Base-by-base conservation (phyloP, 2,888 invertebrate genomes). In the Philereme vetulata region DNA sequence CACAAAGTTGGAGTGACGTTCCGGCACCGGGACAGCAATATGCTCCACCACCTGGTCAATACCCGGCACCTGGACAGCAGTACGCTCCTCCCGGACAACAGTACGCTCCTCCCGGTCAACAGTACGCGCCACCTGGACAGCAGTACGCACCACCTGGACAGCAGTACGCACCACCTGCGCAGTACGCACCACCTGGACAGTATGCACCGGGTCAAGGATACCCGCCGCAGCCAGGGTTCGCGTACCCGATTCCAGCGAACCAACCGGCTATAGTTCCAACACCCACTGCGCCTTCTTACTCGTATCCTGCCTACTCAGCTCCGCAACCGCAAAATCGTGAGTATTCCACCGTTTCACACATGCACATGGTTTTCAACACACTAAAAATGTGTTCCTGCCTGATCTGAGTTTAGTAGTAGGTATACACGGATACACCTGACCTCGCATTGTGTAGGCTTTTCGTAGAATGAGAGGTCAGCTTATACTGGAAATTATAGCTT, bases 201-300 rank as follows among this genome's bases (percentile, higher is more conserved):
- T 57, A 62, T 36, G 60, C 52, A 9, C 66, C 60, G 0, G 61
- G 51, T 1, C 65, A 68, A 44, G 51, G 36, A 0, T 66, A 61
- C 40, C 64, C 66, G 4, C 76, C 74, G 48, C 78, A 77, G 35
- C 74, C 77, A n/a, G 82, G 81, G 0, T 81, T 78, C 56, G 67
- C 63, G 4, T 65, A 62, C 8, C 64, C 60, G 3, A 72, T 72
- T 54, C 72, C 71, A 9, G 68, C 68, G 4, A 72, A 68, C 0
- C 77, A 80, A 42, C 76, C 68, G 4, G 86, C 86, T 44, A 68
- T 75, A n/a, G 65, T 60, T 8, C 68, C 72, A 5, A 66, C 66
- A 0, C 71, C 77, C 0, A 46, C 71, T 0, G 76, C 72, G 4
- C 80, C 78, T 0, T 34, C 74, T 4, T 76, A 66, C 38, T 74